Base-by-base conservation (phyloP, 2,888 invertebrate genomes). In the Agonopterix arenella region DNA sequence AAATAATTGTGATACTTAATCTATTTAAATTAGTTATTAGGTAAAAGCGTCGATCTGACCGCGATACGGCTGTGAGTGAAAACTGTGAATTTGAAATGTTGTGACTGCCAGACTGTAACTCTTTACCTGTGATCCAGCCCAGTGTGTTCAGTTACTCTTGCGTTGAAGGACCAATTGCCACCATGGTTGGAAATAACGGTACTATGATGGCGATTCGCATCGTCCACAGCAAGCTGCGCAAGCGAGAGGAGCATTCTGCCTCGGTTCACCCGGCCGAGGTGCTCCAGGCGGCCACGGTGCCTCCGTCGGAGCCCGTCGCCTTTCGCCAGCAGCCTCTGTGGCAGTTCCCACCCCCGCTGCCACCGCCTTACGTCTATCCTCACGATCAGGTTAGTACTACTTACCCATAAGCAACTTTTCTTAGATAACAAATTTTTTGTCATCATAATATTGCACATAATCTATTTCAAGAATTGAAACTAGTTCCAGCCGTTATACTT, bases 161-260 rank as follows among this genome's bases (percentile, higher is more conserved):
- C 77, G 77, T 80, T 58, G 73, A 78, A 72, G 80, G 72, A 76
- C 76, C 78, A 58, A 80, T 83, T 63, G 67, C 70, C 76, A 92
- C 91, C 76, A 95, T 95, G 95, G 95, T 95, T 85, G 95, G 95
- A 85, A 94, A 92, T 89, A 94, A 94, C 90, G 94, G 94, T 84
- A 94, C 94, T 79, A 92, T 95, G 93, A 94, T 94, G 89, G 95
- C 95, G 84, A 94, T 96, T 84, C 95, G 95, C 90, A 93, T 96
- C 93, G 95, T 96, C 90, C 95, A 95, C 93, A 96, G 95, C 90
- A 96, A 96, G 91, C 92, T 96, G 90, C 92, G 95, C 75, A 96
- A 96, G 90, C 92, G 95, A 67, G 95, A 96, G 85, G 95, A 95
- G 78, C 92, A 93, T 82, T 91, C 92, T 60, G 92, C 93, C 70